phyloP scores from a whole-genome alignment of 2,113 vertebrate species.

The Oryzias melastigma region DNA sequence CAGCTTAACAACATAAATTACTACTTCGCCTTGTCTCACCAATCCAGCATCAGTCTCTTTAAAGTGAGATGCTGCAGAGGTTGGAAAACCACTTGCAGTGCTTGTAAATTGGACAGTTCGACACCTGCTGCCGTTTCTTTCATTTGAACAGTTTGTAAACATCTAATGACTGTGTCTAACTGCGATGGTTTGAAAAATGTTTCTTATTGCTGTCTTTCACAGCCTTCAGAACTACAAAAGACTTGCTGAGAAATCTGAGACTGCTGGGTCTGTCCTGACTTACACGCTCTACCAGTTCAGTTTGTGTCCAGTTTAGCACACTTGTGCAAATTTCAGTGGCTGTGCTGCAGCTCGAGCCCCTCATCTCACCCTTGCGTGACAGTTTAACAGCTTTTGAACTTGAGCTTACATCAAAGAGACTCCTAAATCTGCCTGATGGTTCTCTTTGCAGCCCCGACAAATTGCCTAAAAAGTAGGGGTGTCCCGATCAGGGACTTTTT shows the following conservation, averaged over 20 bases:
- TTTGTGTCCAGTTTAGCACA: slow-evolving; percentile 49
- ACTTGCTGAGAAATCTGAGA: background rate
- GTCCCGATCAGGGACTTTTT: background rate
- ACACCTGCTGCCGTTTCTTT: slow-evolving; percentile 35
- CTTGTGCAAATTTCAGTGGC: slow-evolving; percentile 31
- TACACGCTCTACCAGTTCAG: slow-evolving; percentile 16
- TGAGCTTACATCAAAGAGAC: slow-evolving; percentile 51
- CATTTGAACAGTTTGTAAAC: slow-evolving; percentile 49
- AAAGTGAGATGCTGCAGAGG: slow-evolving; percentile 44
- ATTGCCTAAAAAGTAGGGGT: slow-evolving; percentile 34
- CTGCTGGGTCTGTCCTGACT: slow-evolving; percentile 17
- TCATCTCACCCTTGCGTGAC: slow-evolving; percentile 2
- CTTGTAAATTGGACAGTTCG: slow-evolving; percentile 55
- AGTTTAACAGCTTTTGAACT: slow-evolving; percentile 56
- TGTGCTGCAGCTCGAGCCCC: slow-evolving; percentile 20
- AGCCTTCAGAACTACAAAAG: background rate
- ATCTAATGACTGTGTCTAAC: slow-evolving; percentile 14
- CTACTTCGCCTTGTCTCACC: slow-evolving; percentile 17
- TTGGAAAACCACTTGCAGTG: slow-evolving; percentile 52
- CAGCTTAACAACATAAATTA: slow-evolving; percentile 28
- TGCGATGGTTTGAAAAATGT: slow-evolving; percentile 10
- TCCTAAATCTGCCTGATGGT: slow-evolving; percentile 52
- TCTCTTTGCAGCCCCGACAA: slow-evolving; percentile 45
- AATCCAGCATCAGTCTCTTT: slow-evolving; percentile 29
- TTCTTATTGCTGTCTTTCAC: background rate